A percentile compares a stretch with the other conserved stretches of the same genome.
Evolutionary conservation across 2,888 invertebrate species (phyloP).

Genomic region (Hypomecis punctinalis): DNA sequence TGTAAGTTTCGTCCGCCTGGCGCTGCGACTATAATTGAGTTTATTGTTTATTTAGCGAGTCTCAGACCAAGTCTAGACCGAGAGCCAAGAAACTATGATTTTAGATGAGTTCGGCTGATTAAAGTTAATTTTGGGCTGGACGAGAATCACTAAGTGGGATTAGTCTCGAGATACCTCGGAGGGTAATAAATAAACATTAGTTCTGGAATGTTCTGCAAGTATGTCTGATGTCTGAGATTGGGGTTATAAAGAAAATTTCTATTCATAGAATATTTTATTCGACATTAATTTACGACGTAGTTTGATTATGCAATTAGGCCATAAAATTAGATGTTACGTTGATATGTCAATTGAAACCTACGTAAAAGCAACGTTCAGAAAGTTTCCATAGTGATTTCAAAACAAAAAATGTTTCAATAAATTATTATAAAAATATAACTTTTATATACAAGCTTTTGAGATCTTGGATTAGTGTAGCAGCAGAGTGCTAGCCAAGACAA

Average conservation of each 20-base stretch:
- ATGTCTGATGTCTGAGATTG: not conserved
- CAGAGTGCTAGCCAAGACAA: too few relatives aligned
- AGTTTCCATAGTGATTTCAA: too few relatives aligned
- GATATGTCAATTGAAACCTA: too few relatives aligned
- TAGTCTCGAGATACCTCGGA: constrained; percentile 6
- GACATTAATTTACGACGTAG: not conserved
- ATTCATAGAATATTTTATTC: constrained; percentile 9
- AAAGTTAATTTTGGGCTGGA: constrained; percentile 9
- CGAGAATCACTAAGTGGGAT: constrained; percentile 19
- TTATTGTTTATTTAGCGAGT: constrained; percentile 21
- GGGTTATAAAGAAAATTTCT: not conserved
- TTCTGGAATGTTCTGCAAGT: constrained; percentile 1
- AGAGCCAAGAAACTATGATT: constrained; percentile 23
- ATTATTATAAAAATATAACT: too few relatives aligned
- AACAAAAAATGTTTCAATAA: too few relatives aligned
- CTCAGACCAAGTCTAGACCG: constrained; percentile 22
- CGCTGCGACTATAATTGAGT: constrained; percentile 20
- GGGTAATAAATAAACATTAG: constrained; percentile 22
- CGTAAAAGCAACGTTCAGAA: too few relatives aligned
- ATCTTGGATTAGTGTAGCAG: too few relatives aligned
- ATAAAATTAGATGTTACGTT: too few relatives aligned
- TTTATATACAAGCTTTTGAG: too few relatives aligned
- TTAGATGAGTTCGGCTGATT: constrained; percentile 24
- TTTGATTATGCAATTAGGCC: not conserved
- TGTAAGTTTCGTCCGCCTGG: not conserved